These are phyloP conservation scores for Melanostoma scalare DNA, from an alignment of 2,888 invertebrate genomes.

Conservation along the genomic window DNA sequence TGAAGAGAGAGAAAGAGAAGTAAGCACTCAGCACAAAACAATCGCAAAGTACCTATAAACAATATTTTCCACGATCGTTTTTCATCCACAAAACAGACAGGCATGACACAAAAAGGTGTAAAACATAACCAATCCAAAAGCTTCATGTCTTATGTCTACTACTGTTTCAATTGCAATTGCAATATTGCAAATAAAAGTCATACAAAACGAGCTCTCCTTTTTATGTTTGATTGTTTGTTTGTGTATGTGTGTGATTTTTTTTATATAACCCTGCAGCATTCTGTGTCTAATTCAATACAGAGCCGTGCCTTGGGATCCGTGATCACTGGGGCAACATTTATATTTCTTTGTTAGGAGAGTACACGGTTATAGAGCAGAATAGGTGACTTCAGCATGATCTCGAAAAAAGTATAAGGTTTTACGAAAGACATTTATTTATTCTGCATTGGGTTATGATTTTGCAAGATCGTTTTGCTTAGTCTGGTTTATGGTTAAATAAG, in stretches of 20 bases:
- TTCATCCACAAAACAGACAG: conserved; percentile 40
- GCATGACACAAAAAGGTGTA: conserved; percentile 46
- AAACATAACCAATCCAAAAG: conserved; percentile 43
- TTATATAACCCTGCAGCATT: conserved; percentile 9
- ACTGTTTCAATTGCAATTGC: conserved; percentile 39
- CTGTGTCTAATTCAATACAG: conserved; percentile 57
- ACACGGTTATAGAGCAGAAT: conserved; percentile 29
- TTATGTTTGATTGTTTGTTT: no score
- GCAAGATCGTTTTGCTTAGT: conserved; percentile 63
- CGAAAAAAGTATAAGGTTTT: conserved; percentile 18
- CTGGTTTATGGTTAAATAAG: conserved; percentile 38
- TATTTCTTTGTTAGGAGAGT: conserved; percentile 11
- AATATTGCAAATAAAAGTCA: conserved; percentile 51
- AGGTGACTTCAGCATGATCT: conserved; percentile 63
- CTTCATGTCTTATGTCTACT: conserved; percentile 50
- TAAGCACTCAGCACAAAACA: background rate
- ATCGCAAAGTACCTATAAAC: conserved; percentile 17
- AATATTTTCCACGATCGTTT: conserved; percentile 54
- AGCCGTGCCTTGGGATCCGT: conserved; percentile 39
- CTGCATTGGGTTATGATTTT: conserved; percentile 65
- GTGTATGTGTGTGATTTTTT: conserved; percentile 27
- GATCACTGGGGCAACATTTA: conserved; percentile 37
- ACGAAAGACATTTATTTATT: conserved; percentile 66
- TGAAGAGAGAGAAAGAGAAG: conserved; percentile 7
- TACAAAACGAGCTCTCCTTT: conserved; percentile 28